Evolutionary conservation across 2,113 vertebrate species (phyloP), one percentile per base, ranked within the genome.

Genomic region (Lasiurus borealis): DNA sequence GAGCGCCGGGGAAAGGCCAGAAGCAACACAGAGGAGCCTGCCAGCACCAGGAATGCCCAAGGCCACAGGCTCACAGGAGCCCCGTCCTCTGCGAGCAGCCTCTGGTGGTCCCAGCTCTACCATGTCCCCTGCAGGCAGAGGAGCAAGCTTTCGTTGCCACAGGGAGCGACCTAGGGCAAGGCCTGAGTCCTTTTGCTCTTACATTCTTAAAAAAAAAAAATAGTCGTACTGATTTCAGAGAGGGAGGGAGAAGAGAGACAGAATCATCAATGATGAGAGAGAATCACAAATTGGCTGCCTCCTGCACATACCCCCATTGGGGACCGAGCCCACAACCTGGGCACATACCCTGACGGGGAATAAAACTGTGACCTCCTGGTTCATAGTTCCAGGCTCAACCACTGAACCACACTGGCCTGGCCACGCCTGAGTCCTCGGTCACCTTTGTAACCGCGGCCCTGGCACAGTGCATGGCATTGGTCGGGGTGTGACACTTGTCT

Each of bases 91-190:
- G 44, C 18, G 29, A 85, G 36, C 18, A 48, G 48, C 64, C 23
- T 52, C 48, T 0, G 0, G n/a, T 2, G 18, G 9, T 52, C 44
- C 29, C 31, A n/a, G 3, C 25, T 2, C 9, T 3, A 3, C 29
- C 2, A 6, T 0, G 0, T 1, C 4, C 76, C 52, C 18, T 2
- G 54, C 57, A 34, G n/a, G 25, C 36, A 34, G 50, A 36, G 77
- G 0, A 11, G 19, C 19, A 23, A 50, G 59, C 52, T 48, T 29
- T 14, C 27, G 8, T 62, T 40, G 34, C 13, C n/a, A 12, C 50
- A 0, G n/a, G 23, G 46, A 54, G 18, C 1, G 2, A 0, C 40
- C 21, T 4, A 50, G 27, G 21, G 23, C 52, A 13, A 50, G 40
- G 52, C 48, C 87, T 18, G 52, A 13, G 64, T 36, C 21, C 29